Base-by-base conservation (phyloP, 2,888 invertebrate species). In the Lepidocyrtoides sp. region DNA sequence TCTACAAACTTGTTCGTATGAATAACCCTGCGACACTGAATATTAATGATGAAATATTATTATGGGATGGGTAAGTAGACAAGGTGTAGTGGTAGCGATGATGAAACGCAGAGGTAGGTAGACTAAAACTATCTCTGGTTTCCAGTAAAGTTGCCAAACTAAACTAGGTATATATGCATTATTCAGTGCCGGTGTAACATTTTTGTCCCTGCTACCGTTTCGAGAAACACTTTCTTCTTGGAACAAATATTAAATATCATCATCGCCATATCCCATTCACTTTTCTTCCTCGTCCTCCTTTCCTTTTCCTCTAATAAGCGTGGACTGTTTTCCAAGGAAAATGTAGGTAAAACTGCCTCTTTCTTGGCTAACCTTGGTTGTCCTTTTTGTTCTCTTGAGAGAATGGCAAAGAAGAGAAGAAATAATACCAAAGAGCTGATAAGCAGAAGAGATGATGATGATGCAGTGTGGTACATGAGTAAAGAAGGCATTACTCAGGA, bases 21-120 rank as follows among this genome's bases (percentile, higher is more conserved):
- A 72, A 72, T 72, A 72, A 72, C 20, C 69, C 44, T 41, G 69
- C 41, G 44, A 41, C 14, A 41, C 36, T 66, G 69, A 72, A 72
- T 41, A 72, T 72, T 72, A 72, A 72, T 72, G 36, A 41, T 41
- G 69, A 44, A 36, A 32, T 72, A 72, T 72, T 41, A 20, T 14
- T 41, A 72, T 44, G 69, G 20, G 7, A 17, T 12, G 20, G 8
- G n/a, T 63, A 26, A 29, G 41, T 41, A 12, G 44, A 8, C 23
- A 72, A 66, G 66, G 66, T 66, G 66, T 57, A 41, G n/a, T 48
- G 10, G 60, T 63, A 29, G 20, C 23, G 29, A 17, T 66, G 36
- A 36, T 36, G 36, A n/a, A 66, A 66, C 17, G 17, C 32, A 66
- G 66, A n/a, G n/a, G n/a, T n/a, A n/a, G n/a, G 36, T 36, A 66